Conservation (phyloP, 2,797 vertebrate genomes). For the Pteropus rufus region DNA sequence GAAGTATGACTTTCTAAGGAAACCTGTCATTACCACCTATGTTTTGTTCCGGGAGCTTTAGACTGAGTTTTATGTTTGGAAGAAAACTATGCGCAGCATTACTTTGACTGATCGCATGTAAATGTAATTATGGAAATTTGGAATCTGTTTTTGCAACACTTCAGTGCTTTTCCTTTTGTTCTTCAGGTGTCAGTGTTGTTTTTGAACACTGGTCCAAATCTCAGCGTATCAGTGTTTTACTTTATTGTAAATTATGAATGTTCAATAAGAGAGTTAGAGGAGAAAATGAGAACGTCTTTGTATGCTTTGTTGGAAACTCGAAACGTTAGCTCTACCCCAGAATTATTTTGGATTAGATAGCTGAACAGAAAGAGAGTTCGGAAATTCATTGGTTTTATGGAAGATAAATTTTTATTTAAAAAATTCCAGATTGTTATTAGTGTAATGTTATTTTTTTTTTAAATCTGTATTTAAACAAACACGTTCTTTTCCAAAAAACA, state of each 20-base stretch:
- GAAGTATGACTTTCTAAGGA: background rate
- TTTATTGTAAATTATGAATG: background rate
- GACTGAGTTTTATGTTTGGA: slow-evolving; percentile 11
- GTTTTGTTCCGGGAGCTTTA: slow-evolving; percentile 4
- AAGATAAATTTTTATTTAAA: background rate
- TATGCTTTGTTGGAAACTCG: slow-evolving; percentile 1
- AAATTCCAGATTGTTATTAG: background rate
- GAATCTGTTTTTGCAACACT: slow-evolving; percentile 5
- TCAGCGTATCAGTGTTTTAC: background rate
- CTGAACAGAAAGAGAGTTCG: slow-evolving; percentile 9
- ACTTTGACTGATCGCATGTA: background rate
- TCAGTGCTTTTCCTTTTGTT: background rate
- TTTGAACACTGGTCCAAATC: slow-evolving; percentile 23
- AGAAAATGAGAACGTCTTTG: background rate
- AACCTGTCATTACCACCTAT: background rate
- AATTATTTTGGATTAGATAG: slow-evolving; percentile 9
- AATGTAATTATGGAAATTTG: background rate
- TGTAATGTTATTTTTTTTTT: background rate
- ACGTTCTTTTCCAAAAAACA: background rate
- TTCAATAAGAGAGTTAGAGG: background rate
- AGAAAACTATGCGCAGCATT: background rate
- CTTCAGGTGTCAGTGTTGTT: background rate
- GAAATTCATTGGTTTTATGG: background rate
- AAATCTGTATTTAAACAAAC: background rate
- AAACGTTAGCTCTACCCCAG: background rate